Evolutionary conservation across 2,888 invertebrate genomes (phyloP).

Genomic region (Andrena flavipes): DNA sequence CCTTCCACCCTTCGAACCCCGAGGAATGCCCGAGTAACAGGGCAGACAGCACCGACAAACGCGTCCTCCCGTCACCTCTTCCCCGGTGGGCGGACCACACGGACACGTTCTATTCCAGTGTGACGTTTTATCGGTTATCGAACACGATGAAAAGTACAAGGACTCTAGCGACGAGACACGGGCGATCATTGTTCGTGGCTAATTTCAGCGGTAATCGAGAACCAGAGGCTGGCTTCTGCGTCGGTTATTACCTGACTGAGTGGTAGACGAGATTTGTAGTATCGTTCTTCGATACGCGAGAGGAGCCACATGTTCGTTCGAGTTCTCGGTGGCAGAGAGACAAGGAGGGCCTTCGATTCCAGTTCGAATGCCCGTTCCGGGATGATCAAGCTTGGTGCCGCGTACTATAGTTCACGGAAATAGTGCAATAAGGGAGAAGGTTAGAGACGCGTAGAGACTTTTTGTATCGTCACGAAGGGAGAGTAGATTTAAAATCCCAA

Average conservation of each 20-base stretch:
- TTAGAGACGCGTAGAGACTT: constrained; percentile 32
- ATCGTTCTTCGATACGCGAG: constrained; percentile 31
- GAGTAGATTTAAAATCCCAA: constrained; percentile 54
- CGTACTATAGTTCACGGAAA: constrained; percentile 42
- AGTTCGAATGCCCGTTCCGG: constrained; percentile 1
- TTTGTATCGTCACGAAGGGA: constrained; percentile 38
- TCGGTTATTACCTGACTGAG: constrained; percentile 42
- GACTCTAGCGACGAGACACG: constrained; percentile 23
- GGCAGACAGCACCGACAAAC: constrained; percentile 45
- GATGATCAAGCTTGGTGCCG: constrained; percentile 8
- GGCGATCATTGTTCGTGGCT: constrained; percentile 37
- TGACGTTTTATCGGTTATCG: constrained; percentile 53
- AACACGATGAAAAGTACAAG: constrained; percentile 30
- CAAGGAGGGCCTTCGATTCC: background rate
- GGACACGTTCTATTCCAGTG: constrained; percentile 22
- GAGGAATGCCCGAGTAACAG: constrained; percentile 33
- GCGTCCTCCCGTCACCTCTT: constrained; percentile 31
- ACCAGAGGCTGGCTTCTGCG: background rate
- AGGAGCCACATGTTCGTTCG: background rate
- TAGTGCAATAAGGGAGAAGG: constrained; percentile 61
- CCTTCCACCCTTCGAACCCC: constrained; percentile 30
- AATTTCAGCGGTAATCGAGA: constrained; percentile 43
- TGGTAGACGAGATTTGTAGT: constrained; percentile 52
- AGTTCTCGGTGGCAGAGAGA: background rate
- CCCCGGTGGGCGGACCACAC: constrained; percentile 22